Evolutionary conservation across 30 jellyfish, hydroid and myxozoan species (phyloP).

Genomic region (Catostylus mosaicus): DNA sequence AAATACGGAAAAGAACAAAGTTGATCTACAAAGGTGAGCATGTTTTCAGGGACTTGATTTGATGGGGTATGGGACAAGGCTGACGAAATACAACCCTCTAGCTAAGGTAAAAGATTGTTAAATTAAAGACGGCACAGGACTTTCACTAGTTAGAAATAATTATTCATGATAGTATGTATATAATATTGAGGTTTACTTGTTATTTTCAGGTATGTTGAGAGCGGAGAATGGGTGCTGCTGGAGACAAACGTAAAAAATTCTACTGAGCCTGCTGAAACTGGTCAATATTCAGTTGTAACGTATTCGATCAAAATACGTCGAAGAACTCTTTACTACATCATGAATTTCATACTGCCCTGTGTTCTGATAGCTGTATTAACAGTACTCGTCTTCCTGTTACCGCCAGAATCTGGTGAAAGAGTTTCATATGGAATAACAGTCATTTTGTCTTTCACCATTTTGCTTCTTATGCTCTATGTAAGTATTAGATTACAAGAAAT

Average conservation of each 20-base stretch:
- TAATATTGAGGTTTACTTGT: no score
- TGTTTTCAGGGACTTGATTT: neutral
- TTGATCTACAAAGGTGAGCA: constrained; percentile 45
- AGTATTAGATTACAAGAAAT: constrained; percentile 5
- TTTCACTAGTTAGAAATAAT: no score
- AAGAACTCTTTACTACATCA: constrained; percentile 66
- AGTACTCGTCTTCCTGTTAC: constrained; percentile 75
- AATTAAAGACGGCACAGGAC: no score
- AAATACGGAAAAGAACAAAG: constrained; percentile 15
- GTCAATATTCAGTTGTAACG: constrained; percentile 34
- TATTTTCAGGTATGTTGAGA: constrained; percentile 44
- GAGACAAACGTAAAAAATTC: constrained; percentile 37
- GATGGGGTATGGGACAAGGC: neutral
- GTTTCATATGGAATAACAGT: constrained; percentile 87
- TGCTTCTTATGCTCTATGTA: constrained; percentile 77
- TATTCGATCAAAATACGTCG: constrained; percentile 65
- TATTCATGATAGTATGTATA: neutral
- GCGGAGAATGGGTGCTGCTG: constrained; percentile 77
- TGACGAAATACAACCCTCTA: neutral
- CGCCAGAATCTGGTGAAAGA: constrained; percentile 89
- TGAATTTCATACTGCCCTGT: constrained; percentile 85
- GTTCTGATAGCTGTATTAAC: constrained; percentile 79
- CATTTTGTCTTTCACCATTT: constrained; percentile 72
- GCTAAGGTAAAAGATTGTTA: no score
- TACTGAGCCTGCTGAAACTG: constrained; percentile 1